phyloP scores from a whole-genome alignment of 2,113 vertebrate genomes.

The Amphiprion percula region DNA sequence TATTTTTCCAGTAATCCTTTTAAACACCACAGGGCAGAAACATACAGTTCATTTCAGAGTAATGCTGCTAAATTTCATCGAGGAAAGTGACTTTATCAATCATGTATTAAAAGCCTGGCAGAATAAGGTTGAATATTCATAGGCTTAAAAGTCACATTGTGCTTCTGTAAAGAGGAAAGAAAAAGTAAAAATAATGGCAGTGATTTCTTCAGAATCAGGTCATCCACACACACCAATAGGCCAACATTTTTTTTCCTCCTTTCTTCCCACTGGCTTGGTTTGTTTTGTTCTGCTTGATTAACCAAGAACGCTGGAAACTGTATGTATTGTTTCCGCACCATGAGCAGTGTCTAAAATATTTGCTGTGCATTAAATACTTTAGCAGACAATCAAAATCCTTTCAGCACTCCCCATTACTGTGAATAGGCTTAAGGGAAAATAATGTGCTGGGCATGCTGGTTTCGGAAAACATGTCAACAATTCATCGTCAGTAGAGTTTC shows the following conservation, averaged over 20 bases:
- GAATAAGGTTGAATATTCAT: conserved; percentile 52
- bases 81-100: conserved; percentile 67
- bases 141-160: conserved; percentile 11
- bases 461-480: conserved; percentile 81
- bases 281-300: conserved; percentile 85
- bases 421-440: conserved; percentile 79
- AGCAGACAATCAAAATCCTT: conserved; percentile 83
- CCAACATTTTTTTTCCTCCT: conserved; percentile 19
- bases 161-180: conserved; percentile 27
- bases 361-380: conserved; percentile 85
- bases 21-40: conserved; percentile 79
- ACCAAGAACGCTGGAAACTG: conserved; percentile 79
- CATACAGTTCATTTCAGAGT: conserved; percentile 73
- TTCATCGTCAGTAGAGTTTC: conserved; percentile 67
- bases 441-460: conserved; percentile 76
- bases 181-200: conserved; percentile 54
- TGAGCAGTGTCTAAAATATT: conserved; percentile 84
- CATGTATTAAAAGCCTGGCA: conserved; percentile 55
- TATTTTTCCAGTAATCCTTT: conserved; percentile 85
- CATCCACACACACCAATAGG: conserved; percentile 45
- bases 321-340: conserved; percentile 82
- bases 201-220: conserved; percentile 58
- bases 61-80: conserved; percentile 67
- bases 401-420: conserved; percentile 76
- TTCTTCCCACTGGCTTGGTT: conserved; percentile 73